Evolutionary conservation across 2,888 invertebrate genomes (phyloP).

Genomic region (Malacosoma neustria): DNA sequence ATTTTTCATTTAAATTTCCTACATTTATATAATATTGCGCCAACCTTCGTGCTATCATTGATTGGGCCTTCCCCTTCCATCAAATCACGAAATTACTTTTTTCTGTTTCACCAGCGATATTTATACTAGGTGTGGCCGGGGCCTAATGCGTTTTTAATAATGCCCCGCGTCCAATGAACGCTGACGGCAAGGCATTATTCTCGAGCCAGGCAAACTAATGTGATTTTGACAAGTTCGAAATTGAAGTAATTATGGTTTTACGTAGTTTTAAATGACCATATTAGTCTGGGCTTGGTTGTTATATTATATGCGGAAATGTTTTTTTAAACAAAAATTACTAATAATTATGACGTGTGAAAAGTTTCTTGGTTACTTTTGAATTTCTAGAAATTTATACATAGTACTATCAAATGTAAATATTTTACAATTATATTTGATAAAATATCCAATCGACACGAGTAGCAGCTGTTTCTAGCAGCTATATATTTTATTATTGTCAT

Average conservation of each 20-base stretch:
- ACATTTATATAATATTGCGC: no score
- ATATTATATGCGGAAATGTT: conserved; percentile 15
- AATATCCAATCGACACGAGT: no score
- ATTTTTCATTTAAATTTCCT: no score
- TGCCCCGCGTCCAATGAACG: conserved; percentile 59
- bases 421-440: no score
- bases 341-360: no score
- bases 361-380: no score
- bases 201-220: conserved; percentile 59
- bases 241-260: conserved; percentile 66
- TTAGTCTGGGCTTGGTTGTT: conserved; percentile 42
- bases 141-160: conserved; percentile 72
- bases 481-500: no score
- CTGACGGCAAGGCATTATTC: conserved; percentile 57
- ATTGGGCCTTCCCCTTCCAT: conserved; percentile 50
- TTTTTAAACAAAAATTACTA: no score
- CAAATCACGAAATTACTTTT: conserved; percentile 67
- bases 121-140: conserved; percentile 57
- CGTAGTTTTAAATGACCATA: conserved; percentile 56
- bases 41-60: conserved; percentile 15
- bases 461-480: no score
- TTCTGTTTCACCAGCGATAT: conserved; percentile 57
- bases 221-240: conserved; percentile 73
- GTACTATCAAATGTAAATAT: no score
- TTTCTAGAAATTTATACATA: no score